Conservation (phyloP, 1,140 invertebrate species). For the silkworm (Bombyx mori) region ASM3026992v2 NC_085111.1:9808001-9808500, state of each 20-base stretch:
- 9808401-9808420: no score
- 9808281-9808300: background rate
- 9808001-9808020: conserved; percentile 48
- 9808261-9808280: background rate
- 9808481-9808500: no score
- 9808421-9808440: no score
- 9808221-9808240: conserved; percentile 25
- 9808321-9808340: conserved; percentile 5
- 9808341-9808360: no score
- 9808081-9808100: conserved; percentile 35
- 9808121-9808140: conserved; percentile 40
- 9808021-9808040: conserved; percentile 41
- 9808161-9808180: conserved; percentile 45
- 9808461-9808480: no score
- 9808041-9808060: conserved; percentile 19
- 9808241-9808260: conserved; percentile 18
- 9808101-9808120: conserved; percentile 55
- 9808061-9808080: conserved; percentile 44
- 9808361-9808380: no score
- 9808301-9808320: conserved; percentile 22
- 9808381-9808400: no score
- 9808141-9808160: conserved; percentile 56
- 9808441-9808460: no score
- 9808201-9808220: conserved; percentile 29
- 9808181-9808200: conserved; percentile 51